Conservation (phyloP, 2,888 invertebrate species). For the Mylabris sibirica region DNA sequence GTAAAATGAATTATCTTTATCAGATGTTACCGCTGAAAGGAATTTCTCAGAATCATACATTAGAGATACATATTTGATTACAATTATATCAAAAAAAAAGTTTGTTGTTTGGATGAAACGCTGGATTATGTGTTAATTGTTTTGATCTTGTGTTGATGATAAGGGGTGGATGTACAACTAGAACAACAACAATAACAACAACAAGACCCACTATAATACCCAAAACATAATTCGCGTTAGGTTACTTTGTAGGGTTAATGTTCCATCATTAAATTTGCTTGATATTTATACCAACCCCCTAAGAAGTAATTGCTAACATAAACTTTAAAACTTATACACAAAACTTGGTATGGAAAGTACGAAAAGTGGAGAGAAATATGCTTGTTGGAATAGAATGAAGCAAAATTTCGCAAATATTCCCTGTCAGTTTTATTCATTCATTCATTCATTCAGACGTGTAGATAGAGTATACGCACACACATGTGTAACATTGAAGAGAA, state of each 20-base stretch:
- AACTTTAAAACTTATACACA: constrained; percentile 25
- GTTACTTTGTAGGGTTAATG: constrained; percentile 23
- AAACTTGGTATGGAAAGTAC: constrained; percentile 13
- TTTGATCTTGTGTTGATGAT: constrained; percentile 5
- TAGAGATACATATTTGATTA: neutral
- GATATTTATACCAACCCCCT: constrained; percentile 28
- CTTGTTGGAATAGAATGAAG: neutral
- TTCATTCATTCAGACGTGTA: constrained; percentile 16
- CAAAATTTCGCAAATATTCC: neutral
- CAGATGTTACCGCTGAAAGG: constrained; percentile 1
- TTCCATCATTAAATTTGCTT: constrained; percentile 25
- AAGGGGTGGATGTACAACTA: neutral
- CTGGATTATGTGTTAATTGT: neutral
- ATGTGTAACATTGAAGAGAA: neutral
- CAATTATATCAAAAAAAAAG: neutral
- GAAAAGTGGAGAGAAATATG: neutral
- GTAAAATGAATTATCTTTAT: neutral
- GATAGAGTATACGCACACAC: neutral
- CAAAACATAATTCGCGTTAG: constrained; percentile 9
- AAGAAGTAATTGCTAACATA: constrained; percentile 33
- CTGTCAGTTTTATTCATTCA: constrained; percentile 13
- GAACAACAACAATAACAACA: neutral
- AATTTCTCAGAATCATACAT: neutral
- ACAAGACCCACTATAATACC: neutral
- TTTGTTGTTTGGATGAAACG: neutral